These are phyloP conservation scores for Nematostella vectensis DNA, from an alignment of 92 coral and sea anemone species.

Conservation along the genomic window DNA sequence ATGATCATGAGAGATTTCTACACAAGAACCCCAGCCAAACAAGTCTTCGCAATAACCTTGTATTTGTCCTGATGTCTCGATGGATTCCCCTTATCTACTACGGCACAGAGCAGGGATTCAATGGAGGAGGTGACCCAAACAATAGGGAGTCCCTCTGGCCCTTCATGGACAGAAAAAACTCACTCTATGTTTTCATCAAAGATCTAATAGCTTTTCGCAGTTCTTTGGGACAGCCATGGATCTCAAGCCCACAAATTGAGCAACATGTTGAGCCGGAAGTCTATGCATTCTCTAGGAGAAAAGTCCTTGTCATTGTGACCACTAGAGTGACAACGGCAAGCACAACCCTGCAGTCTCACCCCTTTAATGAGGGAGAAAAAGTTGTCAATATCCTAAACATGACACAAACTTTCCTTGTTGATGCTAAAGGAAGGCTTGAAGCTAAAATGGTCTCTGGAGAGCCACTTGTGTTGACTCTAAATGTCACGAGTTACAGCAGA, in stretches of 20 bases:
- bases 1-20: slow-evolving; percentile 60
- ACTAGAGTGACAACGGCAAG: slow-evolving; percentile 11
- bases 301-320: slow-evolving; percentile 40
- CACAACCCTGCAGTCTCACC: slow-evolving; percentile 22
- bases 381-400: slow-evolving; percentile 37
- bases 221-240: slow-evolving; percentile 35
- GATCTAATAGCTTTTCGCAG: slow-evolving; percentile 36
- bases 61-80: slow-evolving; percentile 44
- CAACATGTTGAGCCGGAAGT: slow-evolving; percentile 27
- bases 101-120: slow-evolving; percentile 77
- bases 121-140: slow-evolving; percentile 63
- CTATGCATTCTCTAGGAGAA: slow-evolving; percentile 50
- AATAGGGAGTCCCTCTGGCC: slow-evolving; percentile 83
- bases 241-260: slow-evolving; percentile 36
- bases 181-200: slow-evolving; percentile 54
- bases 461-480: slow-evolving; percentile 40
- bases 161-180: slow-evolving; percentile 27
- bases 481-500: too few species aligned
- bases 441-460: slow-evolving; percentile 35
- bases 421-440: slow-evolving; percentile 24
- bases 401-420: slow-evolving; percentile 26
- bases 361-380: slow-evolving; percentile 28
- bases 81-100: slow-evolving; percentile 72
- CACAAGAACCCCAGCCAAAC: slow-evolving; percentile 45
- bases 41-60: slow-evolving; percentile 45